Evolutionary conservation across 2,797 vertebrate species (phyloP).

Genomic region (Delichon dasypus): DNA sequence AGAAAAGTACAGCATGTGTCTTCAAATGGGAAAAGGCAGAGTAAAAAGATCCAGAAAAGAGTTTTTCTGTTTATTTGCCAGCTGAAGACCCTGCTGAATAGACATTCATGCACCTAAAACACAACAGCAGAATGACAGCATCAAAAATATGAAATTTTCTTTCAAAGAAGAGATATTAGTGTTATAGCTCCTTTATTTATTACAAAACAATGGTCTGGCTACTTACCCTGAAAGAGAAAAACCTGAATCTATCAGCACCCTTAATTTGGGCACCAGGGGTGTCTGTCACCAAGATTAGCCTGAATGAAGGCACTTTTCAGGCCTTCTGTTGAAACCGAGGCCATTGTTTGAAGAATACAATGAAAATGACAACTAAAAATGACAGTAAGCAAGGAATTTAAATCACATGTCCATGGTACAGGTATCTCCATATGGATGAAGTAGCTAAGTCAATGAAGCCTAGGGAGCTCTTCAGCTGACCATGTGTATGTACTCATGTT

Average conservation of each 20-base stretch:
- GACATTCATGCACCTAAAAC: not conserved
- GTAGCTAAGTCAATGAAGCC: not conserved
- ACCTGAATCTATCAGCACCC: not conserved
- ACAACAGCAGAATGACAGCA: not conserved
- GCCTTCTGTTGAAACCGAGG: not conserved
- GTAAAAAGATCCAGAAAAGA: not conserved
- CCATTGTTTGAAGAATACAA: not conserved
- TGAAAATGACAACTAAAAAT: not conserved
- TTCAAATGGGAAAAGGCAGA: not conserved
- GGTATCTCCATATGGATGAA: not conserved
- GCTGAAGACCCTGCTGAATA: not conserved
- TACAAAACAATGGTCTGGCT: not conserved
- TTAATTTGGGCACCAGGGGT: not conserved
- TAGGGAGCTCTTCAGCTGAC: not conserved
- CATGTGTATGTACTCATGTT: fast-evolving
- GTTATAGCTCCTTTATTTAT: not conserved
- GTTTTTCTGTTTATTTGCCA: not conserved
- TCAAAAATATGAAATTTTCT: not conserved
- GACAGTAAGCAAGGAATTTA: not conserved
- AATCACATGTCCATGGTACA: not conserved
- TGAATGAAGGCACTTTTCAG: not conserved
- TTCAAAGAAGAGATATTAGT: not conserved
- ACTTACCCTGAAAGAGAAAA: not conserved
- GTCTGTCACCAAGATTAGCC: not conserved
- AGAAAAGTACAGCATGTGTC: not conserved